phyloP scores from a whole-genome alignment of 2,113 vertebrate species.

The Eidolon helvum region DNA sequence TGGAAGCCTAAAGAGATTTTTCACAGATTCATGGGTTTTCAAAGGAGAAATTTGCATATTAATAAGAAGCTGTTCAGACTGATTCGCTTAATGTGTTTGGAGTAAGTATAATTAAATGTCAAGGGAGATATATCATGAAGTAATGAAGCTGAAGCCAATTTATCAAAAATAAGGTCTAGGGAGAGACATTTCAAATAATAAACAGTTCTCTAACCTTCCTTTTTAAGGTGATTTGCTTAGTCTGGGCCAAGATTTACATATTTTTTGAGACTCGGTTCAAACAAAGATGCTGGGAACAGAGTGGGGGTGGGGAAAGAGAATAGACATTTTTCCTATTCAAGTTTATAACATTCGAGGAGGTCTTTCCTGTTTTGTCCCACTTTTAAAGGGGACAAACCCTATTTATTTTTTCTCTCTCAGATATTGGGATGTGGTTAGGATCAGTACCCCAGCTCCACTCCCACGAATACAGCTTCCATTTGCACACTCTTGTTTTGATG shows the following conservation, averaged over 20 bases:
- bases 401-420: not conserved
- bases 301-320: not conserved
- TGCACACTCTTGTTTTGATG: not conserved
- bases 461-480: not conserved
- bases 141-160: constrained; percentile 87
- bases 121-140: constrained; percentile 86
- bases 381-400: constrained; percentile 46
- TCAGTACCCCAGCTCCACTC: constrained; percentile 41
- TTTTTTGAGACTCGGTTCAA: constrained; percentile 56
- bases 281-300: constrained; percentile 44
- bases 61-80: constrained; percentile 89
- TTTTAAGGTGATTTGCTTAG: constrained; percentile 83
- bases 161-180: constrained; percentile 84
- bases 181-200: constrained; percentile 86
- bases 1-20: constrained; percentile 82
- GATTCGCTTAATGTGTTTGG: constrained; percentile 88
- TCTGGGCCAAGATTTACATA: constrained; percentile 76
- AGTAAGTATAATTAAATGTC: constrained; percentile 89
- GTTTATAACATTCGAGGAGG: constrained; percentile 30
- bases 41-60: constrained; percentile 90
- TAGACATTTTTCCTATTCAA: constrained; percentile 54
- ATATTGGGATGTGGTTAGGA: constrained; percentile 51
- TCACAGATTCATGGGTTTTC: constrained; percentile 84
- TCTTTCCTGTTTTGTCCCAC: not conserved
- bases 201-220: constrained; percentile 84